Conservation (phyloP, 2,888 invertebrate genomes). For the Eupithecia centaureata region DNA sequence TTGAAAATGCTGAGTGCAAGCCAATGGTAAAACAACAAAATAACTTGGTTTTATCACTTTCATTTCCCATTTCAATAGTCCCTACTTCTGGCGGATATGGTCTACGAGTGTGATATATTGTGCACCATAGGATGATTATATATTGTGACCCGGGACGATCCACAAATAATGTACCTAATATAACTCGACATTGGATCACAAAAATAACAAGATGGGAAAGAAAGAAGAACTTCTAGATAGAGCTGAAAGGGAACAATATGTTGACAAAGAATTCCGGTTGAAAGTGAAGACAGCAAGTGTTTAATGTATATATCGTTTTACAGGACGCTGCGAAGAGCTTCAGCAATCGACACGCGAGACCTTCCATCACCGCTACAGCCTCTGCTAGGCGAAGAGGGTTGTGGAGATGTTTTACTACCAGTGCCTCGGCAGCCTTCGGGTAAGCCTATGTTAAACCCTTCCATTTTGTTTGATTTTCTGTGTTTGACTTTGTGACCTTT, state of each 20-base stretch:
- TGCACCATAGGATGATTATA: too few relatives aligned
- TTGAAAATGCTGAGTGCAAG: not conserved
- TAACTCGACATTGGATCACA: not conserved
- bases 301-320: not conserved
- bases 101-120: too few relatives aligned
- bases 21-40: too few relatives aligned
- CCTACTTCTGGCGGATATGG: too few relatives aligned
- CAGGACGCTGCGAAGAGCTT: constrained; percentile 81
- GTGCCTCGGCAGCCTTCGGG: constrained; percentile 80
- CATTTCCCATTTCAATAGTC: too few relatives aligned
- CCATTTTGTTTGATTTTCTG: not conserved
- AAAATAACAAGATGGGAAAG: too few relatives aligned
- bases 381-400: constrained; percentile 69
- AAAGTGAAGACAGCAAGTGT: not conserved
- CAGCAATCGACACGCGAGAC: constrained; percentile 85
- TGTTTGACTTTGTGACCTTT: not conserved
- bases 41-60: too few relatives aligned
- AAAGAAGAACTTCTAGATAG: too few relatives aligned
- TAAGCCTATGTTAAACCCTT: constrained; percentile 39
- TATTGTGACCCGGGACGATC: too few relatives aligned
- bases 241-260: not conserved
- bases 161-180: too few relatives aligned
- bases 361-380: constrained; percentile 76
- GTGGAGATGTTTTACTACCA: constrained; percentile 73
- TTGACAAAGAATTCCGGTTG: not conserved